phyloP scores from a whole-genome alignment of 2,888 invertebrate genomes.

The Terebella lapidaria region DNA sequence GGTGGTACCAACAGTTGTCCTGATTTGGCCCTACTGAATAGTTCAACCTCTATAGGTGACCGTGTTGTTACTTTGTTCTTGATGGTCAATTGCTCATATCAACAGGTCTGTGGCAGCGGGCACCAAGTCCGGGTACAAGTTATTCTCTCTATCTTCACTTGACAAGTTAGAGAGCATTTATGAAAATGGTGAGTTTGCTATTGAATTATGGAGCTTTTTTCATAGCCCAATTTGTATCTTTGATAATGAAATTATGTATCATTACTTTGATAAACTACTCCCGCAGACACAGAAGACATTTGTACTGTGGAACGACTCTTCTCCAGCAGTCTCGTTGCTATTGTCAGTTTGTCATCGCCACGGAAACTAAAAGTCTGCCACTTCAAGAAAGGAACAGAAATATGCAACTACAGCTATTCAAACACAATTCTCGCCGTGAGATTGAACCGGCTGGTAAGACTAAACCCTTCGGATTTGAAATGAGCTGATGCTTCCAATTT shows the following conservation, averaged over 20 bases:
- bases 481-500: too few relatives aligned
- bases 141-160: conserved; percentile 72
- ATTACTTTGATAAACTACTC: background rate
- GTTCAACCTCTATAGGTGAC: too few relatives aligned
- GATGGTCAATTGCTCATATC: too few relatives aligned
- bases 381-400: conserved; percentile 95
- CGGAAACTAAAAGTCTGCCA: conserved; percentile 91
- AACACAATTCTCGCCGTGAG: conserved; percentile 94
- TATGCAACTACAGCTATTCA: conserved; percentile 92
- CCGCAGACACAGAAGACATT: conserved; percentile 57
- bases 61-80: too few relatives aligned
- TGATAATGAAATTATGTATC: background rate
- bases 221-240: background rate
- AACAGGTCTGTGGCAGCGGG: conserved; percentile 82
- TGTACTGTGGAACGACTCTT: conserved; percentile 92
- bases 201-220: background rate
- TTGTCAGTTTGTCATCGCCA: conserved; percentile 86
- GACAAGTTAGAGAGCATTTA: conserved; percentile 86
- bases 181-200: conserved; percentile 66
- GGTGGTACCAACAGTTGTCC: too few relatives aligned
- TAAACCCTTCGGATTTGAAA: too few relatives aligned
- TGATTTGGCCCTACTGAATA: too few relatives aligned
- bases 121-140: conserved; percentile 80
- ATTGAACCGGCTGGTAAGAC: conserved; percentile 80
- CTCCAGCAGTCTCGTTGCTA: conserved; percentile 92